These are phyloP conservation scores for Coenobita brevimanus DNA, from an alignment of 1,140 invertebrate species.

Conservation along the genomic window DNA sequence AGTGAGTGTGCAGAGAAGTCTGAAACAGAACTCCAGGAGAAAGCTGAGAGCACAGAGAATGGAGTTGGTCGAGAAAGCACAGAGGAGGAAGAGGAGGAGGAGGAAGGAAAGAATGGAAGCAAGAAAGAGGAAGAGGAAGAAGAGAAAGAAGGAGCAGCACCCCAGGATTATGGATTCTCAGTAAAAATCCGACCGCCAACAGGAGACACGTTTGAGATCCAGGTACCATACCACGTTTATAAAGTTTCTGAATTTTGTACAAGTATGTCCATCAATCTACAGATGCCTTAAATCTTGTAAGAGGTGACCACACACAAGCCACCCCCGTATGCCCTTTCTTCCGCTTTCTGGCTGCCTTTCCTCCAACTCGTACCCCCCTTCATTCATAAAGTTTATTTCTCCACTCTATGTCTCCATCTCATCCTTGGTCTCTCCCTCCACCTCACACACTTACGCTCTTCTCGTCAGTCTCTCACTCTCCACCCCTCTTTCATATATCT, in stretches of 20 bases:
- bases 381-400: too few species aligned
- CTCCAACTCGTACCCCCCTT: too few species aligned
- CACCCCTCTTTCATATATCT: too few species aligned
- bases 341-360: too few species aligned
- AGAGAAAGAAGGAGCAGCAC: conserved; percentile 43
- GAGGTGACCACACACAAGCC: too few species aligned
- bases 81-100: conserved; percentile 26
- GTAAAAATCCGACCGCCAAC: conserved; percentile 58
- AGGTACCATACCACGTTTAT: conserved; percentile 14
- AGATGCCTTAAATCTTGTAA: too few species aligned
- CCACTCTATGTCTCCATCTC: too few species aligned
- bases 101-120: background rate
- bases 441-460: too few species aligned
- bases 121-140: conserved; percentile 38
- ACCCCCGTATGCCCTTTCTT: too few species aligned
- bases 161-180: conserved; percentile 64
- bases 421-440: too few species aligned
- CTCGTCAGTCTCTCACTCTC: too few species aligned
- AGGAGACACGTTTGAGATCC: conserved; percentile 66
- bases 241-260: background rate
- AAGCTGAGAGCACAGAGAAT: conserved; percentile 37
- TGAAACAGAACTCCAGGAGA: conserved; percentile 5
- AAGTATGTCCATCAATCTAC: too few species aligned
- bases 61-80: conserved; percentile 1
- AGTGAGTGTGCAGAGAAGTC: background rate